Percentiles rank a stretch among this genome's conserved stretches.
Evolutionary conservation across 2,888 invertebrate genomes (phyloP).

Genomic region (Lymantria monacha): DNA sequence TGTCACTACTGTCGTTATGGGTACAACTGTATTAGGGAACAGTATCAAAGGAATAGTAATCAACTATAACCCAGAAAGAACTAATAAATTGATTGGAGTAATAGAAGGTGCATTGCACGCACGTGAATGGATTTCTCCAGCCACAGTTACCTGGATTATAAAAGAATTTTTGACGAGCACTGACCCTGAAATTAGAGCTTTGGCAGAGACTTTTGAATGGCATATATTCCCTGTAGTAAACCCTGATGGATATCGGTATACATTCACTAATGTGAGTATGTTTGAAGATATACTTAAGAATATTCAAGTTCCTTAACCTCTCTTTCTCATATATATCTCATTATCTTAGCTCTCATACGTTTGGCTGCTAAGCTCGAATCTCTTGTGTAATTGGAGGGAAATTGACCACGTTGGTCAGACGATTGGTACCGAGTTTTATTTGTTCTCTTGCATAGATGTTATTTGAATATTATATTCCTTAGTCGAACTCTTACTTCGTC

Average conservation of each 20-base stretch:
- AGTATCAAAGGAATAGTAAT: constrained; percentile 80
- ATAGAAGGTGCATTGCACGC: constrained; percentile 86
- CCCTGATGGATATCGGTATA: constrained; percentile 88
- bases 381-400: neutral
- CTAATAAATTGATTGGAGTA: constrained; percentile 69
- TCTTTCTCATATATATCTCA: no score
- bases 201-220: constrained; percentile 88
- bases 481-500: no score
- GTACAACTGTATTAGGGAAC: constrained; percentile 83
- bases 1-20: constrained; percentile 78
- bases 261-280: constrained; percentile 82
- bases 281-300: no score
- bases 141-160: constrained; percentile 85
- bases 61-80: constrained; percentile 62
- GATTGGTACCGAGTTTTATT: no score
- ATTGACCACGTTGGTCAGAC: no score
- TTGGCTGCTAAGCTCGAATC: neutral
- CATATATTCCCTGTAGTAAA: constrained; percentile 88
- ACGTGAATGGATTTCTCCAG: constrained; percentile 88
- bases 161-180: constrained; percentile 85
- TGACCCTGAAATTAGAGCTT: constrained; percentile 72
- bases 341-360: no score
- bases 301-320: no score
- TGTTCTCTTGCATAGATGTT: no score
- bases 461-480: no score